These are phyloP conservation scores for Austrofundulus limnaeus DNA, from an alignment of 2,113 vertebrate species.

Conservation along the genomic window DNA sequence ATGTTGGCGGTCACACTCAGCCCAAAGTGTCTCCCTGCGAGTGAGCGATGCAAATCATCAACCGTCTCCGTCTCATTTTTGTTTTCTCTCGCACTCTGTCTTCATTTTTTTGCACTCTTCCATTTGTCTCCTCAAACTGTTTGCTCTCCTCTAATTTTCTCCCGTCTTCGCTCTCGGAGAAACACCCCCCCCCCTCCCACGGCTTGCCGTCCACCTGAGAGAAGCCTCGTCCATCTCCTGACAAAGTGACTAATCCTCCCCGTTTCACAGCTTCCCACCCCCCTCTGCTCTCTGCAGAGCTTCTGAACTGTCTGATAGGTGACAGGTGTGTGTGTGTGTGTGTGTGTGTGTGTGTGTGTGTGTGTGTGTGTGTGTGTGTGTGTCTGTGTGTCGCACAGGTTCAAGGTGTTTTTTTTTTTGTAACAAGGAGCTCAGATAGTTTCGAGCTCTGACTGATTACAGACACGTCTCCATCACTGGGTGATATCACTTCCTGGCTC, in stretches of 20 bases:
- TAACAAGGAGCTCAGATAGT: constrained; percentile 58
- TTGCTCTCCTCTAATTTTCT: constrained; percentile 40
- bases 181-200: constrained; percentile 62
- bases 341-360: no score
- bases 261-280: constrained; percentile 74
- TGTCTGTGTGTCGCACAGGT: no score
- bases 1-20: constrained; percentile 47
- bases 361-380: no score
- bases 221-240: constrained; percentile 69
- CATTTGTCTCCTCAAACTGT: constrained; percentile 15
- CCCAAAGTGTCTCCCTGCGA: constrained; percentile 30
- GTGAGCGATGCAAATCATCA: constrained; percentile 30
- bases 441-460: constrained; percentile 49
- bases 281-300: constrained; percentile 58
- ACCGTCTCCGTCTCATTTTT: background rate
- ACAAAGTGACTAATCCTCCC: constrained; percentile 79
- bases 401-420: constrained; percentile 57
- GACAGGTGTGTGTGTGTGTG: constrained; percentile 64
- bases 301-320: constrained; percentile 45
- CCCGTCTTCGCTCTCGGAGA: constrained; percentile 21
- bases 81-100: constrained; percentile 29
- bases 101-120: constrained; percentile 44
- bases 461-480: constrained; percentile 52
- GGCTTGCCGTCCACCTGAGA: constrained; percentile 69
- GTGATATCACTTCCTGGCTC: constrained; percentile 39